These are phyloP conservation scores for Panagrolaimus sp. DNA, from an alignment of 1,140 invertebrate species.

Conservation along the genomic window DNA sequence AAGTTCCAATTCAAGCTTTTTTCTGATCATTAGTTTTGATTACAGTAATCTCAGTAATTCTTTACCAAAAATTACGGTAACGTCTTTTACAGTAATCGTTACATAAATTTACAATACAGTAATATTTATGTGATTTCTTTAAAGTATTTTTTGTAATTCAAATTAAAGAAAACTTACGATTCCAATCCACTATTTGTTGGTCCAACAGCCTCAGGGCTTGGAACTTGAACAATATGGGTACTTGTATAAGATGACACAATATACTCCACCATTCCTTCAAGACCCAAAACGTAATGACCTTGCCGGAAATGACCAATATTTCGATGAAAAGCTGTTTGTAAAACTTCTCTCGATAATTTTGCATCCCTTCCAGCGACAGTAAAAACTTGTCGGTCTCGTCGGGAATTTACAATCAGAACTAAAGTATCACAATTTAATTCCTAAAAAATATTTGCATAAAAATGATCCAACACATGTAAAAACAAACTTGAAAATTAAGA, in stretches of 20 bases:
- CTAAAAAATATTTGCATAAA: conserved; percentile 38
- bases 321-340: conserved; percentile 55
- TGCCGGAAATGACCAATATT: conserved; percentile 54
- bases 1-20: too few species aligned
- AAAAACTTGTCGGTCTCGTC: conserved; percentile 55
- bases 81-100: too few species aligned
- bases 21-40: too few species aligned
- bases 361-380: conserved; percentile 58
- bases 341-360: conserved; percentile 51
- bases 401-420: conserved; percentile 56
- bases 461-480: not conserved
- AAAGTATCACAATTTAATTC: conserved; percentile 54
- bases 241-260: conserved; percentile 56
- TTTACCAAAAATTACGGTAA: too few species aligned
- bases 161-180: conserved; percentile 25
- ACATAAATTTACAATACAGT: too few species aligned
- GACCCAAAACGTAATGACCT: conserved; percentile 53
- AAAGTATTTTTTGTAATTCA: too few species aligned
- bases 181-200: conserved; percentile 18
- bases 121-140: too few species aligned
- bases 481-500: conserved; percentile 51
- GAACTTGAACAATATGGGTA: conserved; percentile 58
- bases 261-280: conserved; percentile 53
- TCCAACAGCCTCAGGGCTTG: conserved; percentile 30
- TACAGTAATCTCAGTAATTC: too few species aligned